phyloP scores from a whole-genome alignment of 2,113 vertebrate genomes.

The Falco punctatus region DNA sequence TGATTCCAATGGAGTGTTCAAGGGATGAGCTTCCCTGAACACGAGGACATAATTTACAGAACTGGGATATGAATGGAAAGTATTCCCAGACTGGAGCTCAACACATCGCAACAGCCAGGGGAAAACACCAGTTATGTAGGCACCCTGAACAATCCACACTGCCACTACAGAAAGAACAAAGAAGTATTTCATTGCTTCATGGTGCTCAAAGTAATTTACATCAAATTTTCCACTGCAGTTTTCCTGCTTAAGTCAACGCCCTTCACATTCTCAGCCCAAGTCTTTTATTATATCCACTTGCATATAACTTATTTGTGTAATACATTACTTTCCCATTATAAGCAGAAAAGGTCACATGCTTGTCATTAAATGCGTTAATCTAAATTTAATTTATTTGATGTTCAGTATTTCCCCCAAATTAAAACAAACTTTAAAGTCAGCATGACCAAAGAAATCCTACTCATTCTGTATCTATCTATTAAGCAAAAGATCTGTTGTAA shows the following conservation, averaged over 20 bases:
- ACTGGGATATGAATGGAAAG: neutral
- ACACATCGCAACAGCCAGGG: neutral
- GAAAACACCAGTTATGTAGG: neutral
- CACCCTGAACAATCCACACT: neutral
- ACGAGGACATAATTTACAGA: neutral
- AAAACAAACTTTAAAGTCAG: neutral
- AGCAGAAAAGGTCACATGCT: conserved; percentile 37
- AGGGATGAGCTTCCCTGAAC: fast-evolving
- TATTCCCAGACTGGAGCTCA: neutral
- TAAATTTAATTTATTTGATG: conserved; percentile 20
- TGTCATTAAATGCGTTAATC: conserved; percentile 8
- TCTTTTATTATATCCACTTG: neutral
- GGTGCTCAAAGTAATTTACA: neutral
- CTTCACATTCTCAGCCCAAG: neutral
- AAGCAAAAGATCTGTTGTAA: neutral
- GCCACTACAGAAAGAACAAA: neutral
- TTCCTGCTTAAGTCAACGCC: neutral
- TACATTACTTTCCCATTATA: conserved; percentile 10
- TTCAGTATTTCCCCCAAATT: neutral
- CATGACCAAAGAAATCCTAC: neutral
- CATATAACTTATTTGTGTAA: neutral
- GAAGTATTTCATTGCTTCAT: neutral
- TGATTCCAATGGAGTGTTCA: neutral
- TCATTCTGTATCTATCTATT: neutral
- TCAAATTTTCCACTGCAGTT: neutral